Conservation (phyloP, 2,113 vertebrate genomes). For the Kobus ellipsiprymnus region DNA sequence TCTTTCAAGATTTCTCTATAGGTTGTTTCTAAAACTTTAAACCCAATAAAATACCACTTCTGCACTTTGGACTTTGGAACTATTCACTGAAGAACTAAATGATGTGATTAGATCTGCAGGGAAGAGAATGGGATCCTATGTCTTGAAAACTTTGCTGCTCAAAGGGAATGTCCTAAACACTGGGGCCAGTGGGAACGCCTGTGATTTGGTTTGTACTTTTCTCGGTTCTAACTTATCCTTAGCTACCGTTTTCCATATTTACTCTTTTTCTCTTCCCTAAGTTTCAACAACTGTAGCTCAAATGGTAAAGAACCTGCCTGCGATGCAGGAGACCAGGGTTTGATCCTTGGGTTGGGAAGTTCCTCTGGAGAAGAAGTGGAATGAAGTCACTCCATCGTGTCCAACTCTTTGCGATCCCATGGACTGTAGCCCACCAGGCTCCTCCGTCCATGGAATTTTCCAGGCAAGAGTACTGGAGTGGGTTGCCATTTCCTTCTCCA, state of each 20-base stretch:
- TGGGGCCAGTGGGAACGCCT: not conserved
- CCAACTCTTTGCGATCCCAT: rapidly evolving
- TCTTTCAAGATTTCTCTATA: constrained; percentile 41
- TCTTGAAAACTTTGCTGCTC: not conserved
- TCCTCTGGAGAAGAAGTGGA: not conserved
- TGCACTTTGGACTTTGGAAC: not conserved
- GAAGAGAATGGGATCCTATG: not conserved
- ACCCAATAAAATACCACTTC: constrained; percentile 26
- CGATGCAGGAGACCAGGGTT: not conserved
- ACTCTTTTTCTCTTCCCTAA: not conserved
- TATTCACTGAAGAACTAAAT: not conserved
- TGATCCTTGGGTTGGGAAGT: not conserved
- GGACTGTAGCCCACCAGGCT: not conserved
- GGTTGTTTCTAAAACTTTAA: constrained; percentile 56
- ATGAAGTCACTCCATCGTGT: not conserved
- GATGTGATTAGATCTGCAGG: not conserved
- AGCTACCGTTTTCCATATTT: not conserved
- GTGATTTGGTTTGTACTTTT: not conserved
- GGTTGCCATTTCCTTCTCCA: not conserved
- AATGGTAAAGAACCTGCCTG: not conserved
- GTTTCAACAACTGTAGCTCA: not conserved
- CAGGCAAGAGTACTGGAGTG: not conserved
- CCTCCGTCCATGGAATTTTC: not conserved
- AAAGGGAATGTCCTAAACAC: not conserved
- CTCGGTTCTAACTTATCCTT: not conserved